phyloP scores from a whole-genome alignment of 1,140 invertebrate species.

The Stenopsyche tienmushanensis region DNA sequence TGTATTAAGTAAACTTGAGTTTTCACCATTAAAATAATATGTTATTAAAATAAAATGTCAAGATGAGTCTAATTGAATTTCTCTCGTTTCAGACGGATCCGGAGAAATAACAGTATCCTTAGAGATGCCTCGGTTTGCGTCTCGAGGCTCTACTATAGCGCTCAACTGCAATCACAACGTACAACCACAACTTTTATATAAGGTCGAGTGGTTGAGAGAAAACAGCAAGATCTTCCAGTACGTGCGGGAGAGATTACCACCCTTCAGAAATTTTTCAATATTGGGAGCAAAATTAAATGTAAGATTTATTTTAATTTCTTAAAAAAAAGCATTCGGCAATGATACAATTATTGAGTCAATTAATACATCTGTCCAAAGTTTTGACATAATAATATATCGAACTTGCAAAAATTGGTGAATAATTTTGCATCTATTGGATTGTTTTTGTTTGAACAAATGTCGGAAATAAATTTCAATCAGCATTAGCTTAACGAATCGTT shows the following conservation, averaged over 20 bases:
- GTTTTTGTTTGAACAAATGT: not conserved
- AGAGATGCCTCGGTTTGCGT: constrained; percentile 53
- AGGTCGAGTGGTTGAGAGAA: constrained; percentile 73
- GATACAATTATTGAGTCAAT: not conserved
- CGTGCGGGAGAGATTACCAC: constrained; percentile 71
- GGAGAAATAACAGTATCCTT: constrained; percentile 51
- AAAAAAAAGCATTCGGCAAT: not conserved
- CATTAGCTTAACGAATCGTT: not conserved
- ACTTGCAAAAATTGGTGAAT: not conserved
- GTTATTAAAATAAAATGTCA: not conserved
- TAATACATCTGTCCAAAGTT: not conserved
- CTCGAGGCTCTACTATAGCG: constrained; percentile 54
- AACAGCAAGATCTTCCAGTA: constrained; percentile 77
- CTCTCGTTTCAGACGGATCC: constrained; percentile 18
- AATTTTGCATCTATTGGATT: not conserved
- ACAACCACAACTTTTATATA: constrained; percentile 62
- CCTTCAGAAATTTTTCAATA: constrained; percentile 66
- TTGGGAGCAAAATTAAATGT: constrained; percentile 72
- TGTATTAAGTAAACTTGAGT: too few species aligned
- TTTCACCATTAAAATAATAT: too few species aligned
- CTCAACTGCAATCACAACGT: constrained; percentile 66
- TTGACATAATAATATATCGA: not conserved
- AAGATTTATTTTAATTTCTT: constrained; percentile 50
- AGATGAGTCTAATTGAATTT: not conserved
- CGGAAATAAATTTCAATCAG: not conserved